A percentile compares a stretch with the other conserved stretches of the same genome.
These are phyloP conservation scores for Ennomos fuscantarius DNA, from an alignment of 2,888 invertebrate species.

Conservation along the genomic window DNA sequence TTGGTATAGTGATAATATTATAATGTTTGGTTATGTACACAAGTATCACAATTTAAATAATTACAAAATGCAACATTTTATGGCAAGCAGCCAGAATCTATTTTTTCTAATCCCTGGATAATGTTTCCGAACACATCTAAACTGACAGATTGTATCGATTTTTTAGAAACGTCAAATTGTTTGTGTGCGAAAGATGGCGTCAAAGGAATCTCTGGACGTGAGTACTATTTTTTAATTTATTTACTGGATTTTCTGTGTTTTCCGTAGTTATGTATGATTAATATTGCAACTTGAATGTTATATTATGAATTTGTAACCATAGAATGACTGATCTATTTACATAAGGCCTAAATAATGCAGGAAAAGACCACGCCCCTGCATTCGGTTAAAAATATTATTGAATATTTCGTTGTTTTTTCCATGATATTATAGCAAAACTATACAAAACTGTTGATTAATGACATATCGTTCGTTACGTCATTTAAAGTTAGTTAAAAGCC, in stretches of 20 bases:
- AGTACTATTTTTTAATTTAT: conserved; percentile 62
- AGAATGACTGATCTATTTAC: conserved; percentile 3
- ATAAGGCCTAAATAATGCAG: conserved; percentile 31
- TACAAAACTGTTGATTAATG: neutral
- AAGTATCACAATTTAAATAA: no score
- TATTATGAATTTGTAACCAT: conserved; percentile 14
- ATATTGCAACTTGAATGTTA: conserved; percentile 17
- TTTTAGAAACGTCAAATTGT: conserved; percentile 68
- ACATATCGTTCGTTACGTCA: neutral
- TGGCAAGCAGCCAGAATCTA: no score
- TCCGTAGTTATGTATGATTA: conserved; percentile 13
- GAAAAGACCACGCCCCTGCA: conserved; percentile 65
- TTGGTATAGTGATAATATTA: no score
- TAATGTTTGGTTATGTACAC: no score
- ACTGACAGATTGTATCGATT: conserved; percentile 63
- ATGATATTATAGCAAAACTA: neutral
- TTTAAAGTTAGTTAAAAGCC: neutral
- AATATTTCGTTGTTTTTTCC: conserved; percentile 26
- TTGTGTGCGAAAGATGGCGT: conserved; percentile 84
- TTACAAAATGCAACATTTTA: no score
- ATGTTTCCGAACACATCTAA: conserved; percentile 52
- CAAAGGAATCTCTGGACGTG: conserved; percentile 82
- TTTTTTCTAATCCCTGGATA: no score
- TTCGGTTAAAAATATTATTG: conserved; percentile 41
- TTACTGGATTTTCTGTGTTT: conserved; percentile 32